These are phyloP conservation scores for Pseudopodoces humilis DNA, from an alignment of 2,113 vertebrate species.

Conservation along the genomic window DNA sequence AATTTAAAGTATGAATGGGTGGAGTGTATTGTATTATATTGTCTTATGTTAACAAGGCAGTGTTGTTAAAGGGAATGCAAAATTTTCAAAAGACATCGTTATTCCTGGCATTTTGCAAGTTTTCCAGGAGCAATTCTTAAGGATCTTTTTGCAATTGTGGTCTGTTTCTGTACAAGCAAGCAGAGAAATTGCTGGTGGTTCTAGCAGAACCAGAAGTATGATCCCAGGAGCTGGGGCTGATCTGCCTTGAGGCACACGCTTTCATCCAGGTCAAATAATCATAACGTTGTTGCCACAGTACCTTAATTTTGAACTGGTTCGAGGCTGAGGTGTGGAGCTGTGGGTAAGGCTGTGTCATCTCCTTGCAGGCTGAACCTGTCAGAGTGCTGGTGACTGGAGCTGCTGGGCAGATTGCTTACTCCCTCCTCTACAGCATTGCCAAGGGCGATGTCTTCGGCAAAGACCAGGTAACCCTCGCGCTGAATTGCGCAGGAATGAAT, in stretches of 20 bases:
- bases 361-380: constrained; percentile 85
- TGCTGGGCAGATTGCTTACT: constrained; percentile 97
- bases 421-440: constrained; percentile 91
- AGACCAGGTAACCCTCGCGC: constrained; percentile 86
- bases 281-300: not conserved
- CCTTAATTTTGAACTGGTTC: not conserved
- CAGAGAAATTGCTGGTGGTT: not conserved
- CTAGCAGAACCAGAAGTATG: not conserved
- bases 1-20: not conserved
- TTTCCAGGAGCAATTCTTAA: not conserved
- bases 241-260: not conserved
- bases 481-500: not conserved
- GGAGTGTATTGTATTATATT: not conserved
- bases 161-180: not conserved
- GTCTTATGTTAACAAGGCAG: not conserved
- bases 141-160: not conserved
- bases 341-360: not conserved
- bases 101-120: not conserved
- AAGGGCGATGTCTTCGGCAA: constrained; percentile 97
- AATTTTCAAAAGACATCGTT: not conserved
- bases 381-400: constrained; percentile 94
- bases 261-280: not conserved
- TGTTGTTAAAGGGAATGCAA: not conserved
- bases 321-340: not conserved
- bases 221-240: not conserved